A percentile compares a stretch with the other conserved stretches of the same genome.
Conservation (phyloP, 2,888 invertebrate species). For the Belgica antarctica region DNA sequence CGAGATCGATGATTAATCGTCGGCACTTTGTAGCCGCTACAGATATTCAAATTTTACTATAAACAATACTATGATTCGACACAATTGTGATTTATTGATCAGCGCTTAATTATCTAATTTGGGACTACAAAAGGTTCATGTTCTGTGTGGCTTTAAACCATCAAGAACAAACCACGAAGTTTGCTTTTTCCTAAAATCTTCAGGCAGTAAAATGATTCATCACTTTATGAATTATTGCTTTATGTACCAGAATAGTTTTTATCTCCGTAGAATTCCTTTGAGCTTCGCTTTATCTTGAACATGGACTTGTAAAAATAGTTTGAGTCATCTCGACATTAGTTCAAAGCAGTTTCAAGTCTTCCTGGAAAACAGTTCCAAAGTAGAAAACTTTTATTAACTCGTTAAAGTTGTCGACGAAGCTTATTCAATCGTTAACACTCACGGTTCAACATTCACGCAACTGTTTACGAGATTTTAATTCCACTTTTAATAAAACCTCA, state of each 20-base stretch:
- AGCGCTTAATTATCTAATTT: conserved; percentile 43
- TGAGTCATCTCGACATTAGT: neutral
- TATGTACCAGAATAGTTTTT: neutral
- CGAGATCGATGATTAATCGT: conserved; percentile 23
- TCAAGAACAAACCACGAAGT: neutral
- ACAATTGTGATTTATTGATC: conserved; percentile 44
- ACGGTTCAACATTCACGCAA: too few species aligned
- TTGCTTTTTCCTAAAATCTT: neutral
- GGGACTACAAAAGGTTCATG: conserved; percentile 34
- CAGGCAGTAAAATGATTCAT: conserved; percentile 41
- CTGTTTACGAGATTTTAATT: neutral
- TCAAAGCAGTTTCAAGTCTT: too few species aligned
- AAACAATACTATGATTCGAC: conserved; percentile 42
- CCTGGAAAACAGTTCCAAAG: too few species aligned
- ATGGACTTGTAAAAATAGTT: neutral
- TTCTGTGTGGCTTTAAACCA: conserved; percentile 36
- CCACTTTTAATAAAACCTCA: neutral
- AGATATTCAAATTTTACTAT: conserved; percentile 25
- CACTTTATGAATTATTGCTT: conserved; percentile 41
- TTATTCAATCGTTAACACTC: too few species aligned
- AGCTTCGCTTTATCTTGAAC: neutral
- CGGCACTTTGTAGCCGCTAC: conserved; percentile 20
- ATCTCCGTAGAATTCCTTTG: neutral
- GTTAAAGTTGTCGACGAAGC: too few species aligned
- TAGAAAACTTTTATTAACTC: too few species aligned